Percentiles rank a stretch among this genome's conserved stretches.
phyloP scores from a whole-genome alignment of 1,140 invertebrate species.

The Neotoxoptera formosana region DNA sequence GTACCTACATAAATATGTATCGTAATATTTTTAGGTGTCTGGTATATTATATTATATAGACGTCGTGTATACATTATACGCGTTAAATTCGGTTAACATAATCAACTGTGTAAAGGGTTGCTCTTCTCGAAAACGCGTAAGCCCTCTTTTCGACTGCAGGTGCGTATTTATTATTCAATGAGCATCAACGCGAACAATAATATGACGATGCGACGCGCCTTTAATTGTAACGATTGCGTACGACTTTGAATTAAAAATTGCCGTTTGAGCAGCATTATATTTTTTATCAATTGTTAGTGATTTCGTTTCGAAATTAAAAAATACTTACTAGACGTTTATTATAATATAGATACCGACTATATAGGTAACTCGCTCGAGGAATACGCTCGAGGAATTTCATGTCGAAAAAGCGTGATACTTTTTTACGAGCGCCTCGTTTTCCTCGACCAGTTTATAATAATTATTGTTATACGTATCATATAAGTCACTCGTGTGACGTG shows the following conservation, averaged over 20 bases:
- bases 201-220: too few relatives aligned
- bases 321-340: not conserved
- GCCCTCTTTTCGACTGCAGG: not conserved
- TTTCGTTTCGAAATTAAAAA: not conserved
- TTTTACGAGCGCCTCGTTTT: not conserved
- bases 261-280: not conserved
- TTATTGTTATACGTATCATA: conserved; percentile 20
- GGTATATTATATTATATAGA: not conserved
- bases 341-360: not conserved
- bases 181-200: not conserved
- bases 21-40: not conserved
- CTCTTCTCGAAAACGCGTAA: not conserved
- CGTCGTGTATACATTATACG: not conserved
- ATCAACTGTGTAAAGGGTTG: conserved; percentile 3
- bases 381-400: not conserved
- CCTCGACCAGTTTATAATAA: not conserved
- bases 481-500: not conserved
- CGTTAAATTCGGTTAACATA: not conserved
- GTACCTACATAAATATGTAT: not conserved
- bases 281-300: not conserved
- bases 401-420: not conserved
- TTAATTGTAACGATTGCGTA: not conserved
- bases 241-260: not conserved
- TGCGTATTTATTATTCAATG: conserved; percentile 39
- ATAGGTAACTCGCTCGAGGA: too few relatives aligned